phyloP scores from a whole-genome alignment of 2,797 vertebrate genomes.

The Lithobates pipiens region DNA sequence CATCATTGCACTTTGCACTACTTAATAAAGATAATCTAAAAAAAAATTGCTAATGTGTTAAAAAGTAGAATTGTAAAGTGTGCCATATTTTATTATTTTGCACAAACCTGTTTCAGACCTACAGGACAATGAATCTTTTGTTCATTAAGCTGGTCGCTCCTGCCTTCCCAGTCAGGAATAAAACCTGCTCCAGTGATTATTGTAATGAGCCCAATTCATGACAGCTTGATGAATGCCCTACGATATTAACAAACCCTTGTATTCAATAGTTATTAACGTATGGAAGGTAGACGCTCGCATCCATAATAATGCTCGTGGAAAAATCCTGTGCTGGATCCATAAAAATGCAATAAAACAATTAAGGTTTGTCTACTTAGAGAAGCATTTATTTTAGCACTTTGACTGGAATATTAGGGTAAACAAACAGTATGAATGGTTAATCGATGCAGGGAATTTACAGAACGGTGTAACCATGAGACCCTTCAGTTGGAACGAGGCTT shows the following conservation, averaged over 20 bases:
- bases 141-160: constrained; percentile 9
- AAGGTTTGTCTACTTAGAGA: constrained; percentile 21
- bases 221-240: constrained; percentile 48
- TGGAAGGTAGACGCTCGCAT: constrained; percentile 22
- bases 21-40: too few relatives aligned
- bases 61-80: neutral
- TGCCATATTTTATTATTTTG: neutral
- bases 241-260: constrained; percentile 46
- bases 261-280: constrained; percentile 42
- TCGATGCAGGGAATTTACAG: constrained; percentile 15
- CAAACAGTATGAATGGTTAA: constrained; percentile 15
- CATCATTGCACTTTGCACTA: too few relatives aligned
- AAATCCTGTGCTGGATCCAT: constrained; percentile 22
- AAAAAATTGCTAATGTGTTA: neutral
- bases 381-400: constrained; percentile 44
- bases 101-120: neutral
- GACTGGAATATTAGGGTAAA: constrained; percentile 41
- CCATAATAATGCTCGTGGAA: constrained; percentile 1
- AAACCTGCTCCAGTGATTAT: constrained; percentile 42
- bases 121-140: neutral
- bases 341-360: constrained; percentile 39
- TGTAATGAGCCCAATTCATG: constrained; percentile 34
- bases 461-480: neutral
- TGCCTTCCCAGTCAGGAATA: neutral
- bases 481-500: neutral